These are phyloP conservation scores for Lucinisca nassula DNA, from an alignment of 2,888 invertebrate species.

Conservation along the genomic window DNA sequence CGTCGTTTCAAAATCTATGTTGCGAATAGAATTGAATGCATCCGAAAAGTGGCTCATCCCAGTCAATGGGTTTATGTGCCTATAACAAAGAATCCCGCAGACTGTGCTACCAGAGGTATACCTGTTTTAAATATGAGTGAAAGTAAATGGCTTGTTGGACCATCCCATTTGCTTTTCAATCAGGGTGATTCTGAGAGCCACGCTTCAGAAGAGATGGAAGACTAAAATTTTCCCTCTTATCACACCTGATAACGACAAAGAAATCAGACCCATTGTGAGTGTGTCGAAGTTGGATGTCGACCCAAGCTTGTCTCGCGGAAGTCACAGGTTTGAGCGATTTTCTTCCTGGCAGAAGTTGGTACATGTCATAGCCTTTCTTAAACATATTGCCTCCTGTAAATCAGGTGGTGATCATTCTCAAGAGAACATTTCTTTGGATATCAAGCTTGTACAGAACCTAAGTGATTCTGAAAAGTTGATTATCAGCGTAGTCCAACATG, in stretches of 20 bases:
- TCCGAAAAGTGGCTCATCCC: constrained; percentile 36
- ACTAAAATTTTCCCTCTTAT: not conserved
- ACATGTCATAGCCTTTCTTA: constrained; percentile 1
- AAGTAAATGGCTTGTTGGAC: constrained; percentile 37
- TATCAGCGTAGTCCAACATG: not conserved
- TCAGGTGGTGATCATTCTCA: not conserved
- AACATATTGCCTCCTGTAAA: not conserved
- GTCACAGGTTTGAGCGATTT: not conserved
- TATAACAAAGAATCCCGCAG: constrained; percentile 50
- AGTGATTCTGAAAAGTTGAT: not conserved
- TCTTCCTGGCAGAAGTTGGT: not conserved
- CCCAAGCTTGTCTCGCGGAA: not conserved
- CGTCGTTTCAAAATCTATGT: constrained; percentile 66
- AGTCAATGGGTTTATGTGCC: constrained; percentile 56
- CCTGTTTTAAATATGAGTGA: not conserved
- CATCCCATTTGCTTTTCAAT: not conserved
- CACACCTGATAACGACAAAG: not conserved
- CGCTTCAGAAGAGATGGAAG: no score
- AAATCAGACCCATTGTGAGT: not conserved
- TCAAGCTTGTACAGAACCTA: not conserved
- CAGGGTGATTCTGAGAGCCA: not conserved
- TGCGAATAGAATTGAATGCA: constrained; percentile 40
- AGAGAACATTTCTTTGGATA: not conserved
- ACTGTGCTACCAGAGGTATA: constrained; percentile 42
- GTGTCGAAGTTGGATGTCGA: not conserved